Conservation (phyloP, 2,888 invertebrate species). For the Aradus depressus region DNA sequence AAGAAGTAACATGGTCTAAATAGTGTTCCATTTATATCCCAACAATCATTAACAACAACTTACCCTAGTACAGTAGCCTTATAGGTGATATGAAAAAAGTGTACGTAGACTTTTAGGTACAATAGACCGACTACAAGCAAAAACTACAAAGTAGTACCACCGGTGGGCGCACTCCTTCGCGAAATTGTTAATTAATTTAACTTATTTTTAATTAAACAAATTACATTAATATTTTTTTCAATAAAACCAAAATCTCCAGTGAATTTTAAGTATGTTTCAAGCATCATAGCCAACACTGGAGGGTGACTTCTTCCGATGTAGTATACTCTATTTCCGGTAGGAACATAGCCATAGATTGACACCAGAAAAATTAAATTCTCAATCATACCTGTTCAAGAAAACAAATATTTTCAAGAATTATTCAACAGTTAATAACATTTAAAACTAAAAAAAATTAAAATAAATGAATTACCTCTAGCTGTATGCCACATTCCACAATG, state of each 20-base stretch:
- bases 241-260: conserved; percentile 56
- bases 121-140: no score
- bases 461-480: conserved; percentile 28
- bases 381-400: conserved; percentile 45
- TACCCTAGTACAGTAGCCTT: no score
- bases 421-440: background rate
- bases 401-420: background rate
- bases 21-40: no score
- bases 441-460: background rate
- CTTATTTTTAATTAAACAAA: conserved; percentile 8
- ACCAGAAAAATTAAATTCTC: conserved; percentile 62
- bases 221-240: conserved; percentile 41
- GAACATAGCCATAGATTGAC: conserved; percentile 54
- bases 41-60: background rate
- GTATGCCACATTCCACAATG: conserved; percentile 60
- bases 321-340: conserved; percentile 74
- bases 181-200: background rate
- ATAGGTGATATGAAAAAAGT: no score
- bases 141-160: no score
- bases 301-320: conserved; percentile 61
- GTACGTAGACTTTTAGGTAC: no score
- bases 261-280: conserved; percentile 50
- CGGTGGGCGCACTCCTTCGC: no score
- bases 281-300: conserved; percentile 60
- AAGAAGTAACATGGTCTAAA: no score